These are phyloP conservation scores for Patagioenas fasciata DNA, from an alignment of 2,113 vertebrate genomes.

Conservation along the genomic window DNA sequence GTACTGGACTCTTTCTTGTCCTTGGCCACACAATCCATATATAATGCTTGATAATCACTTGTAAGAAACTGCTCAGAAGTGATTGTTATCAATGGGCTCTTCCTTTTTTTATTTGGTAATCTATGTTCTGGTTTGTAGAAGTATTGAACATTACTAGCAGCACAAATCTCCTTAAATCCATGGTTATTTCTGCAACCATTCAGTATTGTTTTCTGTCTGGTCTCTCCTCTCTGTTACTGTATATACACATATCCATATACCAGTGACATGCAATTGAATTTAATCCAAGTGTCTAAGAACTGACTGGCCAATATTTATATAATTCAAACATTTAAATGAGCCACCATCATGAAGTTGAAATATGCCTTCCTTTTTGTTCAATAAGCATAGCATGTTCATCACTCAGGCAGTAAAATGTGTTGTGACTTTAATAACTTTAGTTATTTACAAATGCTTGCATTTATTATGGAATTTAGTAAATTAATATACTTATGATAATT, in stretches of 20 bases:
- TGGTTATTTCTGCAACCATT: not conserved
- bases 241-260: not conserved
- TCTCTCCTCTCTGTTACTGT: not conserved
- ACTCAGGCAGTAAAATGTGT: not conserved
- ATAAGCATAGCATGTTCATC: not conserved
- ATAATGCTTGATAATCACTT: not conserved
- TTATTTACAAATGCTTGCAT: not conserved
- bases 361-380: not conserved
- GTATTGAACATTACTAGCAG: not conserved
- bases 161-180: not conserved
- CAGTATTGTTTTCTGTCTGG: not conserved
- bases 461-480: not conserved
- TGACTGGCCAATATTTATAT: not conserved
- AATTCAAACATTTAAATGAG: not conserved
- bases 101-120: not conserved
- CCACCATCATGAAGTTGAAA: not conserved
- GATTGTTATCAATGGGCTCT: not conserved
- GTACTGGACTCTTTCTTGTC: not conserved
- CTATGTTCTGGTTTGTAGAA: not conserved
- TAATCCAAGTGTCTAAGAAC: not conserved
- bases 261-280: rapidly evolving
- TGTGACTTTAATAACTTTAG: not conserved
- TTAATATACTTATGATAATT: not conserved
- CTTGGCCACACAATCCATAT: not conserved
- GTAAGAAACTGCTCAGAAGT: not conserved